A percentile compares a stretch with the other conserved stretches of the same genome.
Conservation (phyloP, 2,113 vertebrate genomes). For the Passer domesticus region DNA sequence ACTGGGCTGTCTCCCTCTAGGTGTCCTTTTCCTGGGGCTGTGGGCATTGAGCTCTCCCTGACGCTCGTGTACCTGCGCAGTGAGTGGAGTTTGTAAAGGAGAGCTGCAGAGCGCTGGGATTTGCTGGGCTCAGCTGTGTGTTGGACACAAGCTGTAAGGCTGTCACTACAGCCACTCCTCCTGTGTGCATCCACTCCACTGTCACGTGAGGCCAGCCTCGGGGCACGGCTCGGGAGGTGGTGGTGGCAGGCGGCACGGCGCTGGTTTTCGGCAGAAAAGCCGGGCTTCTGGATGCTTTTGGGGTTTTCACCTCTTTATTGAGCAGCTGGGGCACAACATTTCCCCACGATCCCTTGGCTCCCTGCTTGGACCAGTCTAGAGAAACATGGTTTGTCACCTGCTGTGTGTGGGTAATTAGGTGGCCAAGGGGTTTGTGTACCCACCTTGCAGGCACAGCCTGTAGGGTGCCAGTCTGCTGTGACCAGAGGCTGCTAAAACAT, state of each 20-base stretch:
- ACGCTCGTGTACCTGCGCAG: background rate
- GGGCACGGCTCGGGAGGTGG: background rate
- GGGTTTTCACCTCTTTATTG: background rate
- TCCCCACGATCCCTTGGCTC: background rate
- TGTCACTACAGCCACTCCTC: slow-evolving; percentile 60
- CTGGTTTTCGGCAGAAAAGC: background rate
- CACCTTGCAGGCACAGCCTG: background rate
- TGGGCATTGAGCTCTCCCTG: background rate
- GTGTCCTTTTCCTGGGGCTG: background rate
- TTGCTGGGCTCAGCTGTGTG: slow-evolving; percentile 43
- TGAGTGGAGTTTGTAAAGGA: slow-evolving; percentile 46
- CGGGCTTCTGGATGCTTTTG: background rate
- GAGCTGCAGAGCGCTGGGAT: slow-evolving; percentile 52
- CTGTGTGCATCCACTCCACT: slow-evolving; percentile 15
- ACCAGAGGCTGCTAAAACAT: background rate
- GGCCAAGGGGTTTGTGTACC: background rate
- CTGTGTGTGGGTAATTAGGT: background rate
- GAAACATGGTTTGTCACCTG: background rate
- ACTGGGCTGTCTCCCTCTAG: background rate
- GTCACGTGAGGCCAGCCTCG: background rate
- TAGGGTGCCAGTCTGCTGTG: background rate
- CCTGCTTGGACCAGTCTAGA: background rate
- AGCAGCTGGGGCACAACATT: fast-evolving
- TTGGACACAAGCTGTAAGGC: background rate
- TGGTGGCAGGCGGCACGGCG: fast-evolving